Evolutionary conservation across 2,113 vertebrate species (phyloP).

Genomic region (Lampris incognitus): DNA sequence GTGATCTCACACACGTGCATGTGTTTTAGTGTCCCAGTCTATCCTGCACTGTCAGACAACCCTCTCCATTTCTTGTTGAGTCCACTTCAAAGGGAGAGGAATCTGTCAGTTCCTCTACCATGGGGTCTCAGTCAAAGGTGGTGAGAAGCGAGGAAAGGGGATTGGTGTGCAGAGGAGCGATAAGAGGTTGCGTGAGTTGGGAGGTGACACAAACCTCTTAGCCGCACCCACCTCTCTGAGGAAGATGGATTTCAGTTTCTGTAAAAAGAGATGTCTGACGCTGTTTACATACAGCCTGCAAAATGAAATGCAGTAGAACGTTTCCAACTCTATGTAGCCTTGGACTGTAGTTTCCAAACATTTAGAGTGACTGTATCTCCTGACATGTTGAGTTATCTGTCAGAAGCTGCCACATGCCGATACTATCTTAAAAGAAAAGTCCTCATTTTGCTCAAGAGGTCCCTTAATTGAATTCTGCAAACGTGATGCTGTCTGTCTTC

Average conservation of each 20-base stretch:
- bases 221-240: not conserved
- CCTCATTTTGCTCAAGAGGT: not conserved
- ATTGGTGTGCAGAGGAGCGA: not conserved
- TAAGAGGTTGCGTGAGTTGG: no score
- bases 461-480: not conserved
- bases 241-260: not conserved
- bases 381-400: not conserved
- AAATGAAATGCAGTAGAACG: not conserved
- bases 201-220: no score
- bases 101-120: conserved; percentile 41
- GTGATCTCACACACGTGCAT: no score
- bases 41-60: not conserved
- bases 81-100: conserved; percentile 28
- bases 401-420: not conserved
- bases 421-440: not conserved
- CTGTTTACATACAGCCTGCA: not conserved
- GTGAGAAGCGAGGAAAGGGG: not conserved
- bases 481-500: not conserved
- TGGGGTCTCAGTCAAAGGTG: conserved; percentile 12
- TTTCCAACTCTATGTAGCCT: not conserved
- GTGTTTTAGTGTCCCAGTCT: not conserved
- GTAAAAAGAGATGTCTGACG: not conserved
- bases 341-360: not conserved
- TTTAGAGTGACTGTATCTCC: not conserved
- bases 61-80: not conserved